Evolutionary conservation across 2,888 invertebrate genomes (phyloP).

Genomic region (Brenthis hecate): DNA sequence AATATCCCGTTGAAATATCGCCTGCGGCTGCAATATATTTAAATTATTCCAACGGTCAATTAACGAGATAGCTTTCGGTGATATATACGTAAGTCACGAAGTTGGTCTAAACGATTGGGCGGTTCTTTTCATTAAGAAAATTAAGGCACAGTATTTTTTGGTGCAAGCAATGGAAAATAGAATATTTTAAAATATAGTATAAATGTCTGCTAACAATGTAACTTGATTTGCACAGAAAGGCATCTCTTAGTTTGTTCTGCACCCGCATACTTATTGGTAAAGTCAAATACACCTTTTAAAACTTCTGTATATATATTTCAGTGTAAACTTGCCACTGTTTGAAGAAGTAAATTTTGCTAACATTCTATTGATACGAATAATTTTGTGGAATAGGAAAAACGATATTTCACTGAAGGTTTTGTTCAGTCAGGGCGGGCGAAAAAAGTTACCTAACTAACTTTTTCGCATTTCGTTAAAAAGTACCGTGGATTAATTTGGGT

Average conservation of each 20-base stretch:
- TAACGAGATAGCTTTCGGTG: constrained; percentile 75
- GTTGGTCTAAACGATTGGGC: constrained; percentile 50
- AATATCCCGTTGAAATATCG: constrained; percentile 73
- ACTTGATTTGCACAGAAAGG: constrained; percentile 23
- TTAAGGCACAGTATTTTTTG: constrained; percentile 27
- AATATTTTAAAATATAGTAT: constrained; percentile 5
- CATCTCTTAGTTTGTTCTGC: constrained; percentile 47
- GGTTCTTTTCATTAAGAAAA: constrained; percentile 48
- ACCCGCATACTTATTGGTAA: constrained; percentile 73
- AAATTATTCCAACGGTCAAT: constrained; percentile 80
- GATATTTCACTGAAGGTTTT: constrained; percentile 70
- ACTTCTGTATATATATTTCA: constrained; percentile 57
- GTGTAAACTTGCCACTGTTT: constrained; percentile 61
- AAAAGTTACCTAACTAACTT: constrained; percentile 73
- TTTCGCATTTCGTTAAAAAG: constrained; percentile 76
- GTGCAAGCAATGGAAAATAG: background rate
- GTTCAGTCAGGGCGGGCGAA: constrained; percentile 53
- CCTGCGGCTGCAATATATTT: constrained; percentile 75
- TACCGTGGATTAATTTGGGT: constrained; percentile 72
- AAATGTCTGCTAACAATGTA: background rate
- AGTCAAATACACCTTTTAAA: constrained; percentile 79
- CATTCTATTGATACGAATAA: constrained; percentile 80
- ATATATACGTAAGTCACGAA: constrained; percentile 38
- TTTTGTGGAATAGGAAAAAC: constrained; percentile 59
- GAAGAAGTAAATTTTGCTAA: constrained; percentile 66